Evolutionary conservation across 2,797 vertebrate species (phyloP), one percentile per base, ranked within the genome.

Genomic region (Gadopsis bispinosus): DNA sequence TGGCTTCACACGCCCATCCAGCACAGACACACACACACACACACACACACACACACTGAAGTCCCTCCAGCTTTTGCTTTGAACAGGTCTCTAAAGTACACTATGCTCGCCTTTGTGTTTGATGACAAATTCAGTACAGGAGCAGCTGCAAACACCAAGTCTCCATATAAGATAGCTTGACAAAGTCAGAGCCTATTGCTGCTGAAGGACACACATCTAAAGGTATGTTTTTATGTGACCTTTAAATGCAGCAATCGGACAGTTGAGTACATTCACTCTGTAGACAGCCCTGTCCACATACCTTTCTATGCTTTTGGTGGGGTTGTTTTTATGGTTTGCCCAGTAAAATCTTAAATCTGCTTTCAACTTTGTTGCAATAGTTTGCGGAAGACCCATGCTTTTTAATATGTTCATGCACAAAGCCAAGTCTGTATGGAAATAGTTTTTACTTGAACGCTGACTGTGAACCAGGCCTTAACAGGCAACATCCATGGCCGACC

Each of bases 71-170:
- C 56, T 69, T 87, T 78, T 54, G 72, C 88, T 87, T 81, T 89
- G 83, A 85, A 87, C 83, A 71, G n/a, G 68, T 80, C 83, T 91
- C 79, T 73, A 65, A 88, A 91, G 89, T 84, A 73, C 79, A 77
- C 77, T 51, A 33, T 54, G 62, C 68, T 79, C 33, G 53, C 61
- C 62, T 86, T 81, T 83, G 83, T 89, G 83, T 92, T 87, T 88
- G 87, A 89, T 88, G 83, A 81, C 81, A 90, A 77, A 88, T 89
- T 82, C 72, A 81, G 75, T 54, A 41, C 56, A 83, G 75, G 69
- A 80, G 79, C 87, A 68, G 73, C 83, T 63, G 79, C 58, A 85
- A 80, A 88, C 71, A 77, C 56, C 33, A 55, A 69, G 26, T 39
- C 71, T 81, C 31, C 56, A 43, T 71, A 14, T 69, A 33, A 77